Evolutionary conservation across 2,888 invertebrate species (phyloP).

Genomic region (Zootermopsis nevadensis): DNA sequence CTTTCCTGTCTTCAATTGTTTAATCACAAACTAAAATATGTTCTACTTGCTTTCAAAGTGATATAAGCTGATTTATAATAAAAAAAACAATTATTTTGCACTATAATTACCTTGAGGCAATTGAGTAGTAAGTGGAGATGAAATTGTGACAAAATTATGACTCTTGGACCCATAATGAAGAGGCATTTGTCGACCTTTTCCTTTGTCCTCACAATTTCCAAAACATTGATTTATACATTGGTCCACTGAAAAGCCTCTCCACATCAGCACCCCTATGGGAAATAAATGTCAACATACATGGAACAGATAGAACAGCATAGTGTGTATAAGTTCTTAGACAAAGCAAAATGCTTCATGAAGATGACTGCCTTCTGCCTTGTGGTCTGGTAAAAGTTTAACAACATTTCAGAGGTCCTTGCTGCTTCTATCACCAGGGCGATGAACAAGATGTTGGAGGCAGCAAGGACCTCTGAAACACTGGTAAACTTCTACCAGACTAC

Average conservation of each 20-base stretch:
- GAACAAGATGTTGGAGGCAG: no score
- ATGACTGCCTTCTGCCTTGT: no score
- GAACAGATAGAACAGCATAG: not conserved
- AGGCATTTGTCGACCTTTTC: conserved; percentile 97
- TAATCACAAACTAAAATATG: no score
- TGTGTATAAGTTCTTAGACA: no score
- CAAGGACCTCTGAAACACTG: no score
- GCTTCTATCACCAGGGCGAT: no score
- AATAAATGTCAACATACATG: not conserved
- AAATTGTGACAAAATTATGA: conserved; percentile 92
- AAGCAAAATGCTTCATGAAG: no score
- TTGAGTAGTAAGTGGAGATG: conserved; percentile 96
- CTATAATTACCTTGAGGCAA: conserved; percentile 88
- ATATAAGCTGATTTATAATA: not conserved
- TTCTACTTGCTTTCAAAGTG: no score
- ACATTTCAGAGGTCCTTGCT: no score
- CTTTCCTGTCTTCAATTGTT: no score
- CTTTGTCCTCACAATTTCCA: conserved; percentile 87
- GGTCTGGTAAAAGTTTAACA: no score
- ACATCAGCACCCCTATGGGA: conserved; percentile 80
- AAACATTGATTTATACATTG: conserved; percentile 97
- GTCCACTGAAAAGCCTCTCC: conserved; percentile 86
- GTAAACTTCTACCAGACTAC: no score
- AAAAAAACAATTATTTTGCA: not conserved
- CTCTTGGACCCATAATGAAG: conserved; percentile 94